Percentiles rank a stretch among this genome's conserved stretches.
Conservation (phyloP, 2,113 vertebrate genomes). For the Ascaphus truei region DNA sequence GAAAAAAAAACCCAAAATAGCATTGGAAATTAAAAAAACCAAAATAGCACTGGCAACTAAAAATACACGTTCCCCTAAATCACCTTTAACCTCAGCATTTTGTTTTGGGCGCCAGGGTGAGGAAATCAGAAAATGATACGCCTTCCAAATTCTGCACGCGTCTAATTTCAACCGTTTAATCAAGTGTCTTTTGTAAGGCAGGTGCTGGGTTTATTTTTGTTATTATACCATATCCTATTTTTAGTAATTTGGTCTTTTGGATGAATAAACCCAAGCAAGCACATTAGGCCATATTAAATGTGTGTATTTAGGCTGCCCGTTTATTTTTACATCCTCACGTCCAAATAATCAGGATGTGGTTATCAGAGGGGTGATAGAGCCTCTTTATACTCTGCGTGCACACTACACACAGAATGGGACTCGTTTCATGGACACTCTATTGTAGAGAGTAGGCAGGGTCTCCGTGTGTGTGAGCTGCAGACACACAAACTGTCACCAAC, state of each 20-base stretch:
- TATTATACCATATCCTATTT: slow-evolving; percentile 53
- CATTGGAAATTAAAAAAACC: not conserved
- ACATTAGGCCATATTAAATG: slow-evolving; percentile 54
- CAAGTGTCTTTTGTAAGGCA: slow-evolving; percentile 60
- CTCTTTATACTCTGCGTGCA: slow-evolving; percentile 51
- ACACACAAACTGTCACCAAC: slow-evolving; percentile 8
- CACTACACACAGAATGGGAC: slow-evolving; percentile 59
- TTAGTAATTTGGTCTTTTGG: slow-evolving; percentile 57
- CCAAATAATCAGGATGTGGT: slow-evolving; percentile 72
- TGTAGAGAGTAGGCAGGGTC: not conserved
- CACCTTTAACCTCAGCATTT: slow-evolving; percentile 37
- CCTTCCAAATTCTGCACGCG: slow-evolving; percentile 49
- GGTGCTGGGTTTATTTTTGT: slow-evolving; percentile 66
- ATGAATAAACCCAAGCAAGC: slow-evolving; percentile 53
- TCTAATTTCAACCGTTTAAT: slow-evolving; percentile 57
- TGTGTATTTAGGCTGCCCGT: slow-evolving; percentile 58
- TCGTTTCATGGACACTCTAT: slow-evolving; percentile 36
- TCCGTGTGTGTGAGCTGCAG: not conserved
- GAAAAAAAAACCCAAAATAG: slow-evolving; percentile 19
- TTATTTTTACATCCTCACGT: slow-evolving; percentile 64
- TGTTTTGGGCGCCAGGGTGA: slow-evolving; percentile 33
- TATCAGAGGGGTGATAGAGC: slow-evolving; percentile 52
- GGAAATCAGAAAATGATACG: slow-evolving; percentile 29
- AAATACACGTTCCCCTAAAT: slow-evolving; percentile 31
- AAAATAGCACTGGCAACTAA: slow-evolving; percentile 14